Evolutionary conservation across 2,888 invertebrate genomes (phyloP).

Genomic region (Amblyjoppa fuscipennis): DNA sequence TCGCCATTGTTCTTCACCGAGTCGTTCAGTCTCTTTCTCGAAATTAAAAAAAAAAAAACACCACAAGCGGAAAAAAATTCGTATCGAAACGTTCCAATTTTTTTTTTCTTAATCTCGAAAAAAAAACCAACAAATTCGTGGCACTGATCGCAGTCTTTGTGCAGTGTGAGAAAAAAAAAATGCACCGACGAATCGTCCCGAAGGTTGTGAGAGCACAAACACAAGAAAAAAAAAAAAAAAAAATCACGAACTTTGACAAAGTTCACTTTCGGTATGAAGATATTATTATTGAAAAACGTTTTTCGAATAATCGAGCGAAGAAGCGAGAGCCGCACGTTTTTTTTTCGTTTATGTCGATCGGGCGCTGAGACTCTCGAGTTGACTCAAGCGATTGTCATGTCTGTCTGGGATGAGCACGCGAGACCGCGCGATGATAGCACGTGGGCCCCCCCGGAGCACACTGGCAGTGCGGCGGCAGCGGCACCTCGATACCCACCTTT

Average conservation of each 20-base stretch:
- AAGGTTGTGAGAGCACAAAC: constrained; percentile 28
- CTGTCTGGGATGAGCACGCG: constrained; percentile 33
- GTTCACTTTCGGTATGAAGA: constrained; percentile 25
- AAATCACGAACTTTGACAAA: not conserved
- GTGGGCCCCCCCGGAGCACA: constrained; percentile 52
- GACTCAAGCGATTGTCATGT: constrained; percentile 53
- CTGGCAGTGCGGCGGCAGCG: constrained; percentile 7
- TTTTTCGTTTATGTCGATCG: not conserved
- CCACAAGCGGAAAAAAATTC: not conserved
- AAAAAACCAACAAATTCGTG: constrained; percentile 5
- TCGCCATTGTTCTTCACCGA: constrained; percentile 78
- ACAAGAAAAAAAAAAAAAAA: constrained; percentile 24
- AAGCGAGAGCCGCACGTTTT: not conserved
- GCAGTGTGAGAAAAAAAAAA: constrained; percentile 7
- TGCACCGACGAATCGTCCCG: constrained; percentile 1
- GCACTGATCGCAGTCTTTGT: constrained; percentile 13
- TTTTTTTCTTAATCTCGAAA: not conserved
- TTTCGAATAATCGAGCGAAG: not conserved
- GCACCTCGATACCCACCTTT: constrained; percentile 17
- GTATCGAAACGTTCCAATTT: not conserved
- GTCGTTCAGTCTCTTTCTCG: constrained; percentile 27
- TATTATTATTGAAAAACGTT: constrained; percentile 6
- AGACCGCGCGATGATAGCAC: constrained; percentile 51
- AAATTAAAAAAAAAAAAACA: constrained; percentile 4
- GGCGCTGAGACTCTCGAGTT: not conserved